phyloP scores from a whole-genome alignment of 2,888 invertebrate species.

The Hymenopus coronatus region DNA sequence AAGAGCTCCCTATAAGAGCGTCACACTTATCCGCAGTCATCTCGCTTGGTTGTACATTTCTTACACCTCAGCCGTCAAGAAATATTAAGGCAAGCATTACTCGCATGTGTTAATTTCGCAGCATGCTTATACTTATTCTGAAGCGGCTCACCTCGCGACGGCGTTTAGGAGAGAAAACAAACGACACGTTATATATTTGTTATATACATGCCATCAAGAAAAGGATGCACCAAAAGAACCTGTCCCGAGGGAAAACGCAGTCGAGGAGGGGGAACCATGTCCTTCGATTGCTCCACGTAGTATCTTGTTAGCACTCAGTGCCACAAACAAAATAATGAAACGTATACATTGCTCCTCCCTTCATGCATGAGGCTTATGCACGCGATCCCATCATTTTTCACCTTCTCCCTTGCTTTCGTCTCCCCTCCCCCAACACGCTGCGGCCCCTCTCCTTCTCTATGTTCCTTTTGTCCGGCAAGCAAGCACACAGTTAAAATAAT shows the following conservation, averaged over 20 bases:
- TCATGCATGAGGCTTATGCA: slow-evolving; percentile 17
- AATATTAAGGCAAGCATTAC: too few relatives aligned
- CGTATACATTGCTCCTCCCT: slow-evolving; percentile 15
- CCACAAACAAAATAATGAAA: slow-evolving; percentile 21
- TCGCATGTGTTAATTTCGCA: too few relatives aligned
- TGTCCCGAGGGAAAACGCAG: slow-evolving; percentile 14
- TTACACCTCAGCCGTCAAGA: too few relatives aligned
- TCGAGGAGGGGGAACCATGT: neutral
- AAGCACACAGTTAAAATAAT: slow-evolving; percentile 22
- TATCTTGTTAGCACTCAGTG: slow-evolving; percentile 16
- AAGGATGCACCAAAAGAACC: neutral
- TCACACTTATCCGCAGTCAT: too few relatives aligned
- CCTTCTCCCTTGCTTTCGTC: neutral
- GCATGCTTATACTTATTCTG: too few relatives aligned
- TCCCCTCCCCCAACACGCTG: neutral
- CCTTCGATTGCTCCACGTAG: slow-evolving; percentile 6
- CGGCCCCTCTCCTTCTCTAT: neutral
- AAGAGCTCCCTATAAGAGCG: too few relatives aligned
- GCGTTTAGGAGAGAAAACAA: neutral
- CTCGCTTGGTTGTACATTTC: too few relatives aligned
- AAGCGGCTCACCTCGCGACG: neutral
- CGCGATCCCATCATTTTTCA: slow-evolving; percentile 21
- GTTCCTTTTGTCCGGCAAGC: slow-evolving; percentile 15
- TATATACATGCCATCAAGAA: neutral
- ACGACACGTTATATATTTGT: neutral